Base-by-base conservation (phyloP, 35 echinoderm and acorn worm genomes). In the Ptychodera flava region DNA sequence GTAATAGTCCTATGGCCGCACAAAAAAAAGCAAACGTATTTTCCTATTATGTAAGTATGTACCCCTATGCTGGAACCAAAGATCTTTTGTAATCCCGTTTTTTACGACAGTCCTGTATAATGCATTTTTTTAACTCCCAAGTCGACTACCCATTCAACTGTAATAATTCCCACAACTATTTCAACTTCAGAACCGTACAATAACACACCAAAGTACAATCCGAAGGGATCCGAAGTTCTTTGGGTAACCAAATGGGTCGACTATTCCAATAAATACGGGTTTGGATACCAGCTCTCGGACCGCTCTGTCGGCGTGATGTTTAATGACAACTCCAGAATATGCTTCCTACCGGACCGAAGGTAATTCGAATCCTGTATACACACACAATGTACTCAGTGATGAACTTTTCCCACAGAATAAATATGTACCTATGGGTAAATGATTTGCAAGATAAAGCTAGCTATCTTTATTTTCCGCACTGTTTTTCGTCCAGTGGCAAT, bases 221-320 rank as follows among this genome's bases (percentile, higher is more conserved):
- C 95, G 1, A 91, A 85, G 16, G 76, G 79, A 0, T 86, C 85
- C 16, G 95, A 97, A 85, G 92, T 93, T 10, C 77, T 97, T 31
- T 97, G 95, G 95, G 92, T 97, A 1, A 94, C 85, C 37, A 97
- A 97, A 33, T 97, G 95, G 95, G 95, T 97, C 0, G 95, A 97
- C 82, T 97, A 97, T 82, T 97, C 95, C 83, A 97, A 97, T 84
- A 97, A 97, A 85, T 97, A 97, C 79, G 95, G 95, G 30, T 97
- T 97, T 78, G 95, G 95, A 16, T 92, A 97, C 85, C 95, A 97
- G 88, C 85, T 97, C 30, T 97, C 95, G 0, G 90, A 97, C 79
- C 87, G 88, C 37, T 88, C 90, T 0, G 92, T 97, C 6, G 95
- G 95, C 28, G 95, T 97, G 84, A 94, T 97, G 90, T 97, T 97